A percentile compares a stretch with the other conserved stretches of the same genome.
Evolutionary conservation across 1,140 invertebrate species (phyloP).

Genomic region (Sinonovacula constricta): DNA sequence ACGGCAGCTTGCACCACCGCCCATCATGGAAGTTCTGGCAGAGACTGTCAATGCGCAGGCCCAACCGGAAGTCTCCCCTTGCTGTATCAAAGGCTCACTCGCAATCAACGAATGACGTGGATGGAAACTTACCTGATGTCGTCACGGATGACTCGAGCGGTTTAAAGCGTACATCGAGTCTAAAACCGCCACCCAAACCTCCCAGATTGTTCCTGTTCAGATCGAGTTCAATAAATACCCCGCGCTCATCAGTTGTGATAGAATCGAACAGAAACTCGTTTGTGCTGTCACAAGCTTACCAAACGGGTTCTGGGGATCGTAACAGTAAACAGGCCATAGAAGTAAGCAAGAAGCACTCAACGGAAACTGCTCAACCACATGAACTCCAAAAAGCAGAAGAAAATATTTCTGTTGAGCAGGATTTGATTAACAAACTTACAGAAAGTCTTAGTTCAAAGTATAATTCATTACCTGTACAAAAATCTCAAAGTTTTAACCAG

Average conservation of each 20-base stretch:
- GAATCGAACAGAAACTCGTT: slow-evolving; percentile 58
- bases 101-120: not conserved
- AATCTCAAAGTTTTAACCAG: too few relatives aligned
- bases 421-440: too few relatives aligned
- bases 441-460: not conserved
- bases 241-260: slow-evolving; percentile 54
- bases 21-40: slow-evolving; percentile 49
- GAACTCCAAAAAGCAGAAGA: too few relatives aligned
- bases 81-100: not conserved
- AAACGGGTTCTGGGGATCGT: too few relatives aligned
- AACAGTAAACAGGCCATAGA: too few relatives aligned
- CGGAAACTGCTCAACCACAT: too few relatives aligned
- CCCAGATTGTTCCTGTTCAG: slow-evolving; percentile 68
- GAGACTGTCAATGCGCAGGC: slow-evolving; percentile 26
- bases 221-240: slow-evolving; percentile 66
- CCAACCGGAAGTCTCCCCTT: not conserved
- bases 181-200: slow-evolving; percentile 71
- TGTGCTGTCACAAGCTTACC: too few relatives aligned
- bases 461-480: not conserved
- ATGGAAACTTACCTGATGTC: slow-evolving; percentile 58
- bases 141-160: slow-evolving; percentile 51
- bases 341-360: too few relatives aligned
- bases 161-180: slow-evolving; percentile 58
- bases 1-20: not conserved
- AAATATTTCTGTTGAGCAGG: too few relatives aligned